Percentiles rank a stretch among this genome's conserved stretches.
Evolutionary conservation across 2,888 invertebrate genomes (phyloP).

Genomic region (Lepeophtheirus nordmannii): DNA sequence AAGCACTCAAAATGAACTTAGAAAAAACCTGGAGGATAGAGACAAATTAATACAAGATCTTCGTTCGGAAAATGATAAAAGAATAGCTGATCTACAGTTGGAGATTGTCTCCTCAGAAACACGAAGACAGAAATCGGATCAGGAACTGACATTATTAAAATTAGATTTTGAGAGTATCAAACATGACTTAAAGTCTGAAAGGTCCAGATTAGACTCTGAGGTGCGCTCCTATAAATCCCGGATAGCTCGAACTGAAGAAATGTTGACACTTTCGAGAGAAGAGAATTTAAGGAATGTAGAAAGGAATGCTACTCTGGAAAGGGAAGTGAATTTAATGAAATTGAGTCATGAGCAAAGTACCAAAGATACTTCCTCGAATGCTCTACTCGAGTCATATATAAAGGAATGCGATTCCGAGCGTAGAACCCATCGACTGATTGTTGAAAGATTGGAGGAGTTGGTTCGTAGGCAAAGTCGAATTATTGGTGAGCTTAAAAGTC

Average conservation of each 20-base stretch:
- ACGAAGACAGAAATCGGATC: background rate
- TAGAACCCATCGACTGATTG: background rate
- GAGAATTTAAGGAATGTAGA: background rate
- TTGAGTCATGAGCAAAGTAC: background rate
- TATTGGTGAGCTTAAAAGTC: background rate
- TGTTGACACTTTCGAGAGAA: background rate
- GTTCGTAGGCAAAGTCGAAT: background rate
- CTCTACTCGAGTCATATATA: no score
- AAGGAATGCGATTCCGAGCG: no score
- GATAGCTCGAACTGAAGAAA: constrained; percentile 1
- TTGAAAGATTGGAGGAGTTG: background rate
- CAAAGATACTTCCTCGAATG: background rate
- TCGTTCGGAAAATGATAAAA: background rate
- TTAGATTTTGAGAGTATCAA: constrained; percentile 3
- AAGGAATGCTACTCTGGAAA: constrained; percentile 8
- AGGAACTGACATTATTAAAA: background rate
- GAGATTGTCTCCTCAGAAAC: constrained; percentile 2
- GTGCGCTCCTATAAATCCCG: background rate
- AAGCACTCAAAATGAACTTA: constrained; percentile 1
- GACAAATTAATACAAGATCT: background rate
- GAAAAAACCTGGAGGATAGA: background rate
- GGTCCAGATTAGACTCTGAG: background rate
- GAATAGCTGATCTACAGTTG: constrained; percentile 11
- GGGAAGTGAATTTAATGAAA: constrained; percentile 8
- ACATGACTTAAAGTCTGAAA: background rate